Evolutionary conservation across 2,888 invertebrate genomes (phyloP), one percentile per base, ranked within the genome.

Genomic region (Nebria brevicollis): DNA sequence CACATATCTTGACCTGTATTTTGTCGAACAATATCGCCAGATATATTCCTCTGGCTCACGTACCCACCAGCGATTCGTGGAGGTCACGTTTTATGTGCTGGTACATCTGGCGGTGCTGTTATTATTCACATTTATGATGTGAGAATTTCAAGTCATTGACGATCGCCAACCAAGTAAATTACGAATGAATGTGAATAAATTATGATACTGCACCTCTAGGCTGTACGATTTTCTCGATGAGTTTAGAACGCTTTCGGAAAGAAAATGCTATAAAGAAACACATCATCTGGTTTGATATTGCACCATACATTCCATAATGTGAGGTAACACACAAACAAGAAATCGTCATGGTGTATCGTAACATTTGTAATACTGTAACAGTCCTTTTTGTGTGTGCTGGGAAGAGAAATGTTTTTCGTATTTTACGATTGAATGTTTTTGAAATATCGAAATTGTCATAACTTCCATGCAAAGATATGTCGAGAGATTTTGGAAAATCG

Each of bases 381-480:
- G 34, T 34, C 34, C 34, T 34, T 34, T 34, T 20, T 20, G 20
- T 20, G 20, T 20, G 43, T 10, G 10, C 43, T 43, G 10, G 43
- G 20, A 43, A 43, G 43, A 43, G 10, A 8, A 1, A 43, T 43
- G 43, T 10, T 43, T 43, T 54, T 54, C 54, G 54, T 54, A 54
- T 54, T 54, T 54, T 54, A 54, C 54, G 54, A 54, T 54, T 54
- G 54, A 54, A 54, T 54, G 54, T 54, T 54, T 54, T 54, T 54
- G 54, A 54, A 54, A 54, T 54, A 54, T 54, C 54, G 54, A 54
- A 54, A 54, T 54, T 54, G 54, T 54, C 54, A 54, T 54, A 54
- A 54, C 54, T 54, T 8, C 54, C 13, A 54, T 54, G 54, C 54
- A 54, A 54, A 54, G 54, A 54, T 54, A 54, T 54, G 54, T 54